phyloP scores from a whole-genome alignment of 2,888 invertebrate genomes.

The Philonicus albiceps region DNA sequence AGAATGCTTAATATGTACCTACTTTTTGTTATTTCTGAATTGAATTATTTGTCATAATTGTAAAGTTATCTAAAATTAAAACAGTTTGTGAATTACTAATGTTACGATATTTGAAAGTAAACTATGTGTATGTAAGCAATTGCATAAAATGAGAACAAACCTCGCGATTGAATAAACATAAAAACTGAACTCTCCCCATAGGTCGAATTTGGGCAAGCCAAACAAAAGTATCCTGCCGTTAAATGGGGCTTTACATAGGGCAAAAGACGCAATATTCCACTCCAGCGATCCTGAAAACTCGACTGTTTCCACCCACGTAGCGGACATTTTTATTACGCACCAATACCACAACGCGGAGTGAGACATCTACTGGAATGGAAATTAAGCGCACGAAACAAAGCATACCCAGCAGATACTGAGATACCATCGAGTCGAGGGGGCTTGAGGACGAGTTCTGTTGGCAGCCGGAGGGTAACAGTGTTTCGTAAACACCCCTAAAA shows the following conservation, averaged over 20 bases:
- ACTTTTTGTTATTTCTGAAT: not conserved
- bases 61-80: no score
- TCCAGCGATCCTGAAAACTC: not conserved
- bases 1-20: no score
- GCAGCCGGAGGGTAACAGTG: slow-evolving; percentile 13
- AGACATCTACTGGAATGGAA: not conserved
- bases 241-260: not conserved
- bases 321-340: not conserved
- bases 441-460: not conserved
- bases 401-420: not conserved
- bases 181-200: not conserved
- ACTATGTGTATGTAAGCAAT: not conserved
- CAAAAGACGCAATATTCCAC: slow-evolving; percentile 7
- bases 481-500: slow-evolving; percentile 14
- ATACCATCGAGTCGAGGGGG: slow-evolving; percentile 21
- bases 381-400: slow-evolving; percentile 1
- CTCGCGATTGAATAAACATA: not conserved
- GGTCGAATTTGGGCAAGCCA: not conserved
- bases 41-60: not conserved
- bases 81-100: not conserved
- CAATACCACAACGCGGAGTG: not conserved
- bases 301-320: slow-evolving; percentile 25
- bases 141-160: not conserved
- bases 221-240: not conserved
- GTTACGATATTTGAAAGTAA: not conserved